These are phyloP conservation scores for Notarius quadriscutis DNA, from an alignment of 2,113 vertebrate genomes.

Conservation along the genomic window DNA sequence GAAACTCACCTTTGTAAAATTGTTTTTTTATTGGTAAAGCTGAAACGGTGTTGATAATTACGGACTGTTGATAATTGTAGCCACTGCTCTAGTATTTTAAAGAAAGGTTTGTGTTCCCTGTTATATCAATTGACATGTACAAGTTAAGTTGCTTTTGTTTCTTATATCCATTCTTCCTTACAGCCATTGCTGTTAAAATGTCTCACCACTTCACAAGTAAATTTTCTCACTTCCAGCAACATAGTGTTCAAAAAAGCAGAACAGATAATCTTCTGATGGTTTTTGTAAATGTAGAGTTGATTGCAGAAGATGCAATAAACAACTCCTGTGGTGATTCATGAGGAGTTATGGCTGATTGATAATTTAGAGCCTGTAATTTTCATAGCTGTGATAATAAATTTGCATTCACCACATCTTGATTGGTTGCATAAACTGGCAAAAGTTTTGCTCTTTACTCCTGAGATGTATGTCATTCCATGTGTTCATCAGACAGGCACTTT, in stretches of 20 bases:
- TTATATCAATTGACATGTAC: neutral
- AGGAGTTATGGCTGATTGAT: slow-evolving; percentile 14
- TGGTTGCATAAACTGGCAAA: slow-evolving; percentile 20
- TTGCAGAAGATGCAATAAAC: slow-evolving; percentile 35
- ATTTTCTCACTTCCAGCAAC: neutral
- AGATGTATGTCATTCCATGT: neutral
- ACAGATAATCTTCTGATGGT: neutral
- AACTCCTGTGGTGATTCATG: slow-evolving; percentile 30
- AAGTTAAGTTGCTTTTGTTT: too few relatives aligned
- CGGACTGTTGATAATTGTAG: too few relatives aligned
- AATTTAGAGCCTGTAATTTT: slow-evolving; percentile 4
- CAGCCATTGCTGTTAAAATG: neutral
- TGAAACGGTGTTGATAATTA: too few relatives aligned
- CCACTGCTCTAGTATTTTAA: too few relatives aligned
- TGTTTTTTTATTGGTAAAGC: too few relatives aligned
- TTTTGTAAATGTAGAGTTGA: slow-evolving; percentile 22
- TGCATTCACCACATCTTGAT: slow-evolving; percentile 23
- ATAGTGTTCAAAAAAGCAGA: neutral
- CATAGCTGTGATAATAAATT: slow-evolving; percentile 17
- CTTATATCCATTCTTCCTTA: too few relatives aligned
- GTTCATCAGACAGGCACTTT: neutral
- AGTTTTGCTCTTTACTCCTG: slow-evolving; percentile 10
- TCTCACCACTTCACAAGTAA: neutral
- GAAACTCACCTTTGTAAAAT: too few relatives aligned
- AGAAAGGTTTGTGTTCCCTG: too few relatives aligned